A percentile compares a stretch with the other conserved stretches of the same genome.
Conservation (phyloP, 2,797 vertebrate species). For the Ammospiza maritima region DNA sequence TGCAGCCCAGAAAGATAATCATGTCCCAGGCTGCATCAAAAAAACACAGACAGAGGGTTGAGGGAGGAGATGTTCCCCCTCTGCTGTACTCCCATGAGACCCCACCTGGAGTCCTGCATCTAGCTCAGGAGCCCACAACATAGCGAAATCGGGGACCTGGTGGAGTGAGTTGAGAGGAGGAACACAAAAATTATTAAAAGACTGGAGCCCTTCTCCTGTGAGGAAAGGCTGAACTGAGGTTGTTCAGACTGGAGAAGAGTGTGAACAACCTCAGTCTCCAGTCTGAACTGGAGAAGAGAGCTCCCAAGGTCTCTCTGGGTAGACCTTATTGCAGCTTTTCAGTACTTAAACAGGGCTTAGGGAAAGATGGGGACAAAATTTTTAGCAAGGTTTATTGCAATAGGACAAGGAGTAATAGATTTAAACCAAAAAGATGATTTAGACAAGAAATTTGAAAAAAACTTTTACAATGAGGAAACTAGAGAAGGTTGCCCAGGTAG, state of each 20-base stretch:
- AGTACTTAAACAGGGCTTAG: background rate
- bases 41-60: background rate
- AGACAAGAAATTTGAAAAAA: background rate
- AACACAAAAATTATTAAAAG: background rate
- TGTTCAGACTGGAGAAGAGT: background rate
- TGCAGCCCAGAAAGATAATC: background rate
- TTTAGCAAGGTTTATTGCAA: background rate
- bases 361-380: background rate
- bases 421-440: background rate
- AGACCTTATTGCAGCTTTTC: background rate
- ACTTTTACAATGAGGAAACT: background rate
- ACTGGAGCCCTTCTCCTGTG: fast-evolving
- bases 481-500: background rate
- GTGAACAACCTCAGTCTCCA: too few species aligned
- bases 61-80: background rate
- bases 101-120: background rate
- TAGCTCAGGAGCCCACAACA: background rate
- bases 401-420: background rate
- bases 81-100: too few species aligned
- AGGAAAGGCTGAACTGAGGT: background rate
- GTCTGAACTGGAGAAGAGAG: too few species aligned
- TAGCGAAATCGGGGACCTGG: background rate
- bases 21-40: background rate
- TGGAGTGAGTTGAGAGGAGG: background rate
- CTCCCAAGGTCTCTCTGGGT: background rate